A percentile compares a stretch with the other conserved stretches of the same genome.
phyloP scores from a whole-genome alignment of 1,140 invertebrate species.

The Zaprionus capensis region DNA sequence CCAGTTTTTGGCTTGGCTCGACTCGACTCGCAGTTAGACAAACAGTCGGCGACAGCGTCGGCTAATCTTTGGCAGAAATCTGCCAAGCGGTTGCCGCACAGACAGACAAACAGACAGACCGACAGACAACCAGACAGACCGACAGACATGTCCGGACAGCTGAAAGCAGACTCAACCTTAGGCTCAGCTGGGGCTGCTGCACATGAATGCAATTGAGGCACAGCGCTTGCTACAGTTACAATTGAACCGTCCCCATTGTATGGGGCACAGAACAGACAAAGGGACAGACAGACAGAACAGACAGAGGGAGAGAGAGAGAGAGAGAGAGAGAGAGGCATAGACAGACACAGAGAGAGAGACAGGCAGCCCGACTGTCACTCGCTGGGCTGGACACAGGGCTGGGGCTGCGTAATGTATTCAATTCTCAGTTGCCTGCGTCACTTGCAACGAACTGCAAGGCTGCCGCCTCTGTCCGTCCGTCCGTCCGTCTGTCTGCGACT shows the following conservation, averaged over 20 bases:
- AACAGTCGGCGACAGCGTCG: constrained; percentile 48
- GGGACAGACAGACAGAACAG: neutral
- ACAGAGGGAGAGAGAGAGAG: neutral
- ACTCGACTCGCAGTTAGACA: constrained; percentile 41
- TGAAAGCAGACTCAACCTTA: constrained; percentile 3
- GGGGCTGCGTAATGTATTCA: constrained; percentile 46
- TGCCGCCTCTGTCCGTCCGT: neutral
- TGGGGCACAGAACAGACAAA: neutral
- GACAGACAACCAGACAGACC: constrained; percentile 30
- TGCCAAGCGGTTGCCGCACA: constrained; percentile 41
- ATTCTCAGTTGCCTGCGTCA: constrained; percentile 21
- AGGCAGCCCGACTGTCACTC: neutral
- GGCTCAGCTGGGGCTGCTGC: neutral
- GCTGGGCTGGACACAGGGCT: constrained; percentile 2
- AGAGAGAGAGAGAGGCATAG: neutral
- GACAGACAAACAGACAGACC: constrained; percentile 2
- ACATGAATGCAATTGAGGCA: constrained; percentile 50
- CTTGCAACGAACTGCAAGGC: constrained; percentile 17
- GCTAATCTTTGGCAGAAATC: constrained; percentile 59
- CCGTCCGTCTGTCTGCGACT: neutral
- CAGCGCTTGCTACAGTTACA: constrained; percentile 50
- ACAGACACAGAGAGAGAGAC: neutral
- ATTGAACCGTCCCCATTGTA: constrained; percentile 50
- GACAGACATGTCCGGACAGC: constrained; percentile 28
- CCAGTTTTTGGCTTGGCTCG: neutral